Base-by-base conservation (phyloP, 2,797 vertebrate species). In the Orientallactaga sibirica region DNA sequence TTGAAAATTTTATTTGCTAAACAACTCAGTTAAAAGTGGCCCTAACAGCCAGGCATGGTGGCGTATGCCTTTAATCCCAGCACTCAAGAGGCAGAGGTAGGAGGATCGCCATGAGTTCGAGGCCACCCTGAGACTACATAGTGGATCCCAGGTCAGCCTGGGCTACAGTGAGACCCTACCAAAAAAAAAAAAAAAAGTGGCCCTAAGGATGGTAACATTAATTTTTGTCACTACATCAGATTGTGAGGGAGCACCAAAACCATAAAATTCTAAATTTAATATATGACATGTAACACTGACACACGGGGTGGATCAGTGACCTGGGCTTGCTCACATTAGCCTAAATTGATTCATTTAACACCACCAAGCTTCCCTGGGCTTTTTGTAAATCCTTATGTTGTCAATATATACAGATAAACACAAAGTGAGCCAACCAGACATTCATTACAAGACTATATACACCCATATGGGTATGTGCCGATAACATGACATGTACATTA, bases 301-400 rank as follows among this genome's bases (percentile, higher is more conserved):
- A 66, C 27, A 12, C 0, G 19, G 27, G 20, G 18, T 71, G 15
- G 73, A 12, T 78, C 83, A 71, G 41, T 81, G 55, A 75, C 77
- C 29, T 61, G 27, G 64, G 16, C 55, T 96, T 89, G 84, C 61
- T n/a, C 37, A 24, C 92, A 91, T 89, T 71, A 86, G 41, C 79
- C 89, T 93, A 74, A 61, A 78, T n/a, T 27, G n/a, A 91, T 68
- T 93, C 66, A 48, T 11, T 78, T 90, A 85, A 88, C 33, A 68
- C 79, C 37, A 76, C 29, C n/a, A 94, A 71, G 67, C 33, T 92
- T 95, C 25, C 55, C 71, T 29, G 43, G 62, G 41, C 43, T 76
- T 92, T 95, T 43, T 88, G 55, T 61, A 89, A 88, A 70, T 88
- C 79, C 14, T 70, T 88, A 76, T 80, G 95, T 64, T 93, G 71